A percentile compares a stretch with the other conserved stretches of the same genome.
phyloP scores from a whole-genome alignment of 2,888 invertebrate species.

The Panopea generosa region DNA sequence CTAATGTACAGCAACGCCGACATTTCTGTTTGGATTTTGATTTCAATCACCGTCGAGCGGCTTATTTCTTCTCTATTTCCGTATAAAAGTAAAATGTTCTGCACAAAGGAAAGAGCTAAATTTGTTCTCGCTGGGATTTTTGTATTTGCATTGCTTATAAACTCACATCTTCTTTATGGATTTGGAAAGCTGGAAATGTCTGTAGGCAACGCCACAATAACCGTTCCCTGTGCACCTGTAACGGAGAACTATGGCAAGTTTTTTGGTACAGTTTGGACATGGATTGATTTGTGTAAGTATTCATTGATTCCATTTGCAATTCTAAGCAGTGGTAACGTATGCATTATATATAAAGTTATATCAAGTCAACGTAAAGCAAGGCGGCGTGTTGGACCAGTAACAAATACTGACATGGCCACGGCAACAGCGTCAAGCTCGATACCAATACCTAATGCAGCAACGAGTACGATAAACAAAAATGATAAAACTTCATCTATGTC shows the following conservation, averaged over 20 bases:
- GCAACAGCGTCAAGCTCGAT: too few species aligned
- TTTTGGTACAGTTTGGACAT: constrained; percentile 65
- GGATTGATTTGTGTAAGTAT: constrained; percentile 74
- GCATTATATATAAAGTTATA: constrained; percentile 66
- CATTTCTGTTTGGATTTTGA: constrained; percentile 76
- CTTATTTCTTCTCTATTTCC: constrained; percentile 73
- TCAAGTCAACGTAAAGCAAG: constrained; percentile 23
- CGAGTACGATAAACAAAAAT: neutral
- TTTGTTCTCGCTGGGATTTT: constrained; percentile 47
- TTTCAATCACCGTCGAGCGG: constrained; percentile 74
- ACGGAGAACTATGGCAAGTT: constrained; percentile 56
- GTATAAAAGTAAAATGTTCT: constrained; percentile 64
- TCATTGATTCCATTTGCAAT: constrained; percentile 71
- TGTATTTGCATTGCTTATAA: constrained; percentile 52
- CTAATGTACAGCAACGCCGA: constrained; percentile 73
- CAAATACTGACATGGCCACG: neutral
- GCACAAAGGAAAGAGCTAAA: constrained; percentile 56
- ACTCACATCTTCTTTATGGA: constrained; percentile 70
- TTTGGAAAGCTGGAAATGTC: constrained; percentile 36
- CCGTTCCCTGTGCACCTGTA: constrained; percentile 44
- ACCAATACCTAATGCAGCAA: too few species aligned
- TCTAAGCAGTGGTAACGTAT: constrained; percentile 70
- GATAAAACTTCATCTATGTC: constrained; percentile 67
- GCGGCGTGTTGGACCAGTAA: constrained; percentile 13
- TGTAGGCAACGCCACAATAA: constrained; percentile 20